phyloP scores from a whole-genome alignment of 2,113 vertebrate genomes.

The Anolis sagrei region DNA sequence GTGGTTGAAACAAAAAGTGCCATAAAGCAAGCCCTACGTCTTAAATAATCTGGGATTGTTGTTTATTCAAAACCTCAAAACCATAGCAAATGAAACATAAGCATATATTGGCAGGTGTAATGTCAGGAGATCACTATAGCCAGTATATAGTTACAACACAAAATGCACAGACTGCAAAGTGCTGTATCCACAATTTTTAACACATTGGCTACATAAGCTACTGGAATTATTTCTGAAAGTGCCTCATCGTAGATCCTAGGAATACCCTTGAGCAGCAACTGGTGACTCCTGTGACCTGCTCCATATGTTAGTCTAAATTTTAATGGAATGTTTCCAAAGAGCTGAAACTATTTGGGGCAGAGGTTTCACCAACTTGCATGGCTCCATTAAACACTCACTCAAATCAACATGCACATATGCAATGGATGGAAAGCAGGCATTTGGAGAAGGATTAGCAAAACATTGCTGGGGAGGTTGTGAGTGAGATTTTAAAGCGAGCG shows the following conservation, averaged over 20 bases:
- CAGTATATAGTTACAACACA: not conserved
- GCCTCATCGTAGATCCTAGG: not conserved
- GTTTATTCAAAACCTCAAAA: conserved; percentile 39
- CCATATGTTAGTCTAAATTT: not conserved
- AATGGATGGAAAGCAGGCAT: too few species aligned
- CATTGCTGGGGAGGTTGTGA: too few species aligned
- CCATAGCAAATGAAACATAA: conserved; percentile 51
- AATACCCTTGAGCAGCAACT: not conserved
- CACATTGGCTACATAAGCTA: not conserved
- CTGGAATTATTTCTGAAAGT: not conserved
- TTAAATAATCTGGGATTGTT: conserved; percentile 49
- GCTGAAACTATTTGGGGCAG: too few species aligned
- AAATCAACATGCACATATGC: too few species aligned
- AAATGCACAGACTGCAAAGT: not conserved
- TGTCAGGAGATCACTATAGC: not conserved
- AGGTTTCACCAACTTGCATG: too few species aligned
- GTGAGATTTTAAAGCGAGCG: too few species aligned
- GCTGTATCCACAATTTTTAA: not conserved
- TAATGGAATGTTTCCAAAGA: too few species aligned
- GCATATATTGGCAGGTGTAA: conserved; percentile 21
- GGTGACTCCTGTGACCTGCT: not conserved
- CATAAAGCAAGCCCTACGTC: conserved; percentile 53
- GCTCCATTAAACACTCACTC: too few species aligned
- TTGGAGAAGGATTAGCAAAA: too few species aligned
- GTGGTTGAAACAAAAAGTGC: conserved; percentile 52